A percentile compares a stretch with the other conserved stretches of the same genome.
These are phyloP conservation scores for Myotis daubentonii DNA, from an alignment of 2,797 vertebrate species.

Conservation along the genomic window DNA sequence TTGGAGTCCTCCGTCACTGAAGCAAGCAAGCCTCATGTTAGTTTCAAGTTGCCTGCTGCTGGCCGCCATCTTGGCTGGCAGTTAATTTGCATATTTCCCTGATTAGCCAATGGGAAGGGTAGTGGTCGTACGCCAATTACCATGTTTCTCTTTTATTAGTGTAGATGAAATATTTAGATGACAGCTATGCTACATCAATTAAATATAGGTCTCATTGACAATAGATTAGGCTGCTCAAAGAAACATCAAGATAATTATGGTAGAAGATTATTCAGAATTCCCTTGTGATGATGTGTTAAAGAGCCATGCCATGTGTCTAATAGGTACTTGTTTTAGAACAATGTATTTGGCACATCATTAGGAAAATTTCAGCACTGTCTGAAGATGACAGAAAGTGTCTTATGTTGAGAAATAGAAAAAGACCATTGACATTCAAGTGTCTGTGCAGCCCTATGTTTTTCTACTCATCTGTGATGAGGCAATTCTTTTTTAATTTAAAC, in stretches of 20 bases:
- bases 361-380: not conserved
- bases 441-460: not conserved
- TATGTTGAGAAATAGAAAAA: not conserved
- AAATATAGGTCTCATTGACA: not conserved
- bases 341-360: not conserved
- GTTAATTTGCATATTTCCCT: no score
- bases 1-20: no score
- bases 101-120: no score
- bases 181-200: no score
- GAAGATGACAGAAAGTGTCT: not conserved
- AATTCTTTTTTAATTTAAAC: not conserved
- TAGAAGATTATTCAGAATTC: not conserved
- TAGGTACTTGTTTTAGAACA: not conserved
- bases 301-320: not conserved
- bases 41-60: no score
- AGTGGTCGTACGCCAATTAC: no score
- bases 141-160: no score
- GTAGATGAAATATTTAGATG: no score
- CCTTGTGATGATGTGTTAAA: not conserved
- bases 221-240: not conserved
- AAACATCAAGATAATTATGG: not conserved
- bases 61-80: no score
- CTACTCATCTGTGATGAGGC: not conserved
- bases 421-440: not conserved
- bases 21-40: no score